A percentile compares a stretch with the other conserved stretches of the same genome.
Evolutionary conservation across 2,113 vertebrate genomes (phyloP).

Genomic region (Pholis gunnellus): DNA sequence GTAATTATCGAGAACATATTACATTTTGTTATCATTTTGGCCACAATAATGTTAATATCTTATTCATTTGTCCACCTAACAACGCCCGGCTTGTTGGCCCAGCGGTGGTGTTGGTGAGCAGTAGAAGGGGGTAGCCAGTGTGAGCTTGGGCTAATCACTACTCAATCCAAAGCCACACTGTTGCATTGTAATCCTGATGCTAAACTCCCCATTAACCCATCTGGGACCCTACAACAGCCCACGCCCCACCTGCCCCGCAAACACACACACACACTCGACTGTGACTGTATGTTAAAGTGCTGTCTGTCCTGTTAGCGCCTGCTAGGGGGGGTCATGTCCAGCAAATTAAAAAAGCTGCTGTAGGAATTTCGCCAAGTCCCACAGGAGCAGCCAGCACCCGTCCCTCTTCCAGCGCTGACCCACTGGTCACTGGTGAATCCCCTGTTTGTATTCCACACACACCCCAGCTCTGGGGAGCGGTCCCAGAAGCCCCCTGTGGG

Average conservation of each 20-base stretch:
- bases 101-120: constrained; percentile 40
- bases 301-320: constrained; percentile 66
- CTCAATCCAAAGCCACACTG: constrained; percentile 91
- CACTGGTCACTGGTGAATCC: constrained; percentile 78
- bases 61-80: background rate
- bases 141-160: constrained; percentile 89
- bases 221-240: constrained; percentile 88
- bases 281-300: constrained; percentile 72
- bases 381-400: constrained; percentile 54
- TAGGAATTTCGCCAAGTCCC: constrained; percentile 77
- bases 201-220: constrained; percentile 97
- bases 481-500: constrained; percentile 70
- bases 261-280: constrained; percentile 47
- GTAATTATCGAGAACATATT: background rate
- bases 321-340: constrained; percentile 60
- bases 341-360: constrained; percentile 75
- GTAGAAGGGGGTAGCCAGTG: constrained; percentile 83
- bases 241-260: constrained; percentile 22
- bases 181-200: constrained; percentile 98
- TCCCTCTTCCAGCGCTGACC: constrained; percentile 69
- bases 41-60: background rate
- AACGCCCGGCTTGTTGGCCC: constrained; percentile 11
- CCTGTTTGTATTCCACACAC: constrained; percentile 79
- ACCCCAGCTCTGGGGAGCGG: constrained; percentile 71
- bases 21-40: background rate